These are phyloP conservation scores for Scelioninae gen. 1 DNA, from an alignment of 2,888 invertebrate species.

Conservation along the genomic window DNA sequence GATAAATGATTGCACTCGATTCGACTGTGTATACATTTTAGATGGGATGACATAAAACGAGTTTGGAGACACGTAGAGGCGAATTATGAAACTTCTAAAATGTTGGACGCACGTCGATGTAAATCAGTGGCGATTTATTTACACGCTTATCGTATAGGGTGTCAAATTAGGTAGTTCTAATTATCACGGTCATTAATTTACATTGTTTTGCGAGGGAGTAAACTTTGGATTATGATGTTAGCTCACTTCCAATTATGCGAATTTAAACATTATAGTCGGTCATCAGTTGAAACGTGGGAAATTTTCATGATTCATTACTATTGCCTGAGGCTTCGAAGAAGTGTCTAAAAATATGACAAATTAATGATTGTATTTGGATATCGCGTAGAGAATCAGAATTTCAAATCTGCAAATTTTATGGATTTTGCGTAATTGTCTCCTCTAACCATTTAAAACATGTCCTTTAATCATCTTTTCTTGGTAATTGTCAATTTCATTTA, in stretches of 20 bases:
- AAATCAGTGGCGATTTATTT: constrained; percentile 43
- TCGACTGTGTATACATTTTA: constrained; percentile 36
- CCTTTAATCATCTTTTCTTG: constrained; percentile 12
- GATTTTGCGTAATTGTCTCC: constrained; percentile 1
- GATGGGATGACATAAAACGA: constrained; percentile 41
- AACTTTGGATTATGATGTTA: constrained; percentile 29
- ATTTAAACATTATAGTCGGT: constrained; percentile 3
- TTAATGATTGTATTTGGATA: constrained; percentile 23
- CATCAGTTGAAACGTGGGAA: constrained; percentile 17
- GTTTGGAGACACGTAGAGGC: constrained; percentile 22
- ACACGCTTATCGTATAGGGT: background rate
- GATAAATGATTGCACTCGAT: constrained; percentile 65
- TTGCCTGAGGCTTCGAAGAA: constrained; percentile 6
- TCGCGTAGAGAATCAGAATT: constrained; percentile 12
- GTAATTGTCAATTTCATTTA: constrained; percentile 3
- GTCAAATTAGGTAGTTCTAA: constrained; percentile 44
- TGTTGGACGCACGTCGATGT: constrained; percentile 11
- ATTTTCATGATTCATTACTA: constrained; percentile 19
- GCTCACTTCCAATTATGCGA: background rate
- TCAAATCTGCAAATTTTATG: constrained; percentile 24
- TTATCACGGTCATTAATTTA: constrained; percentile 2
- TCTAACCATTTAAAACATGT: background rate
- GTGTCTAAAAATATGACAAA: constrained; percentile 29
- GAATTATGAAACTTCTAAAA: constrained; percentile 48
- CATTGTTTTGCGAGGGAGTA: background rate